A percentile compares a stretch with the other conserved stretches of the same genome.
phyloP scores from a whole-genome alignment of 2,113 vertebrate genomes.

The Hymenochirus boettgeri region DNA sequence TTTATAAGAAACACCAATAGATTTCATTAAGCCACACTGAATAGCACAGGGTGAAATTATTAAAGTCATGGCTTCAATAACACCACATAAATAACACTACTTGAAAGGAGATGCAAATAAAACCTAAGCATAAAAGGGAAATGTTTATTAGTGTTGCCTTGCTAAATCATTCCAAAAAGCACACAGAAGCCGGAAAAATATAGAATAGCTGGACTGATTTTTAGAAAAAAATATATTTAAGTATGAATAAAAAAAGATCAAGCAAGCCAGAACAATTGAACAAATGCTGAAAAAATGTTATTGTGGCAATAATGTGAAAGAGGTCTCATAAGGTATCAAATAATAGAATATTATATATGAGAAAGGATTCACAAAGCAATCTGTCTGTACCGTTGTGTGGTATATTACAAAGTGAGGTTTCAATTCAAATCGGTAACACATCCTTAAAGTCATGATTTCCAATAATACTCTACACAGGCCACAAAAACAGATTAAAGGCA shows the following conservation, averaged over 20 bases:
- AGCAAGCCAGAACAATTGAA: background rate
- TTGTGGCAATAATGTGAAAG: too few species aligned
- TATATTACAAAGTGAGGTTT: too few species aligned
- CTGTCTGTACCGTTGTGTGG: too few species aligned
- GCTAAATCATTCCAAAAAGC: conserved; percentile 52
- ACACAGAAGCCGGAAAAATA: conserved; percentile 40
- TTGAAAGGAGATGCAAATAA: conserved; percentile 56
- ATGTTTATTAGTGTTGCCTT: conserved; percentile 60
- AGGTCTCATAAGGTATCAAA: too few species aligned
- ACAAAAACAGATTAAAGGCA: too few species aligned
- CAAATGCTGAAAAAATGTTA: background rate
- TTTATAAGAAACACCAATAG: conserved; percentile 45
- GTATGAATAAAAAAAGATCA: background rate
- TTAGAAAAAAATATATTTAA: background rate
- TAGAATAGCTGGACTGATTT: conserved; percentile 27
- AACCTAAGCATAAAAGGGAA: conserved; percentile 57
- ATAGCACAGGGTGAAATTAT: conserved; percentile 50
- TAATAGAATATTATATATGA: too few species aligned
- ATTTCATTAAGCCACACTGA: conserved; percentile 44
- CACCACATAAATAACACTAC: conserved; percentile 58
- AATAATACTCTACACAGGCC: too few species aligned
- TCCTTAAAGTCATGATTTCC: too few species aligned
- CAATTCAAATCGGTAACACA: too few species aligned
- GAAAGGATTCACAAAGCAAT: too few species aligned
- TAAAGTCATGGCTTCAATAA: conserved; percentile 65